Evolutionary conservation across 1,140 invertebrate species (phyloP).

Genomic region (Sycobia sp.): DNA sequence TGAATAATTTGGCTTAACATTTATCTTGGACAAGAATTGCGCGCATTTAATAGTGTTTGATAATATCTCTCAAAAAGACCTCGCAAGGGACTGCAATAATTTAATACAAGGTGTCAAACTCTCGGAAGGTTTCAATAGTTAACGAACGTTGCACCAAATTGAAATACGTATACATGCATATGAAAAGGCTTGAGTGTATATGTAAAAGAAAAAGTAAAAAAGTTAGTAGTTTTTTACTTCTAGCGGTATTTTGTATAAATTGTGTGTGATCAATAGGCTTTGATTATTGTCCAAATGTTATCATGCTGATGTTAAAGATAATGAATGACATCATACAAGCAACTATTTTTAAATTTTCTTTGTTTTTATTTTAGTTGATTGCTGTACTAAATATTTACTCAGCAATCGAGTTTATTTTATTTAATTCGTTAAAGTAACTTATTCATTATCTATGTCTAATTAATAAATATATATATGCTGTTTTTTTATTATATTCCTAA

Average conservation of each 20-base stretch:
- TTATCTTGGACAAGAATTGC: constrained; percentile 8
- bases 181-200: not conserved
- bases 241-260: constrained; percentile 16
- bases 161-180: not conserved
- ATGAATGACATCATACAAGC: too few species aligned
- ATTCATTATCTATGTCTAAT: constrained; percentile 15
- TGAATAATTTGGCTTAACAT: constrained; percentile 2
- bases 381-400: not conserved
- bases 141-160: not conserved
- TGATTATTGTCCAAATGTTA: not conserved
- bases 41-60: not conserved
- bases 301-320: not conserved
- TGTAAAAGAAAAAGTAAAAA: not conserved
- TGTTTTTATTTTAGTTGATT: not conserved
- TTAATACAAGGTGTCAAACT: constrained; percentile 9
- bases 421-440: not conserved
- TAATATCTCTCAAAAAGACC: constrained; percentile 22
- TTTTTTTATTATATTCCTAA: not conserved
- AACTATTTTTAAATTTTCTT: not conserved
- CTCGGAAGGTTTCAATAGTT: constrained; percentile 13
- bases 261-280: constrained; percentile 9
- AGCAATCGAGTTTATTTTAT: not conserved
- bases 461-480: constrained; percentile 6
- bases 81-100: constrained; percentile 20
- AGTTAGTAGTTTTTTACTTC: constrained; percentile 9